Base-by-base conservation (phyloP, 2,797 vertebrate species). In the Enoplosus armatus region DNA sequence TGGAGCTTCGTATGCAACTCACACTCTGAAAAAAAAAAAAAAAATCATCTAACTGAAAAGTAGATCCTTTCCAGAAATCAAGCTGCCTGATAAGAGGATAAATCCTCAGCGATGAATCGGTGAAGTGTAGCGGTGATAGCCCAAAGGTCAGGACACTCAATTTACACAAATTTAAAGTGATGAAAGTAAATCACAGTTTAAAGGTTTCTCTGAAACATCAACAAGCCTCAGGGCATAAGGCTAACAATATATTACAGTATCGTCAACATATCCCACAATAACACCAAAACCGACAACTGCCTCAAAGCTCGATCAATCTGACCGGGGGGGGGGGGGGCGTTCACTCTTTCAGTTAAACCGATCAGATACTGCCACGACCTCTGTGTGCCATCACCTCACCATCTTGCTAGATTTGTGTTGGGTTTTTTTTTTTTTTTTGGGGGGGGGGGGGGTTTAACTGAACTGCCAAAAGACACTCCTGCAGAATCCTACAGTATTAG, bases 1-100 rank as follows among this genome's bases (percentile, higher is more conserved):
- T 43, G 74, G 85, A 86, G 69, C 53, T 53, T 29, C 33, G 35
- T 47, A n/a, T 69, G 61, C 75, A 82, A 56, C n/a, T 58, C 62
- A 51, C n/a, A n/a, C 33, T 58, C 16, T 7, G 31, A 6, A 43
- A n/a, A n/a, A n/a, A n/a, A n/a, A n/a, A n/a, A n/a, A n/a, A n/a
- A n/a, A 73, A 66, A 58, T 0, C 35, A 27, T 0, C 58, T 9
- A 27, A 27, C 61, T 60, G 11, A 14, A 72, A 77, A 39, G 20
- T 12, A 27, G 9, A 31, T 0, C 18, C 5, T 72, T 66, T 79
- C 55, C 20, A 37, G 47, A 77, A 55, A 51, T 58, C 1, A 60
- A 65, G 63, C 33, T 27, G 53, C 20, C 27, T 50, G 31, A 5
- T 12, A 22, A 62, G 35, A 16, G 63, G 6, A 78, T 41, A 8